These are phyloP conservation scores for Himalopsyche kuldschensis DNA, from an alignment of 2,888 invertebrate species.

Conservation along the genomic window DNA sequence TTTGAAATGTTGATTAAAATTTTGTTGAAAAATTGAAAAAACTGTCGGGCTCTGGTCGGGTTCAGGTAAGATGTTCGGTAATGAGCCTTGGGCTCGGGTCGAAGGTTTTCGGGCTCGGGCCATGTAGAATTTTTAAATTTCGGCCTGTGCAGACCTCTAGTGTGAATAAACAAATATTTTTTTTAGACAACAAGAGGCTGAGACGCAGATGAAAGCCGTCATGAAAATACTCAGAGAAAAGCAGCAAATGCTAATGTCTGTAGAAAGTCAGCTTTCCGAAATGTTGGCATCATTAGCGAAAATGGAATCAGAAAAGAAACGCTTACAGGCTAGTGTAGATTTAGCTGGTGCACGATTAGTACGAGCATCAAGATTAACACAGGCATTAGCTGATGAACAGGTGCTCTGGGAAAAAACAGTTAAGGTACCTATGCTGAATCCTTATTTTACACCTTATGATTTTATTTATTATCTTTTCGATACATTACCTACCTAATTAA, in stretches of 20 bases:
- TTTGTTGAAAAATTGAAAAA: too few species aligned
- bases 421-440: conserved; percentile 39
- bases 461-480: too few species aligned
- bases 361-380: conserved; percentile 81
- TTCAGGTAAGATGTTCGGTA: too few species aligned
- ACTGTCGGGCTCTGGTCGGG: too few species aligned
- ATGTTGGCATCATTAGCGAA: conserved; percentile 73
- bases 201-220: conserved; percentile 72
- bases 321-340: conserved; percentile 76
- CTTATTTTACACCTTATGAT: background rate
- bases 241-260: conserved; percentile 78
- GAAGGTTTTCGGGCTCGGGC: too few species aligned
- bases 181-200: conserved; percentile 74
- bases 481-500: too few species aligned
- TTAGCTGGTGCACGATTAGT: conserved; percentile 76
- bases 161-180: background rate
- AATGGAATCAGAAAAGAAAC: conserved; percentile 72
- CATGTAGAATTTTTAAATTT: too few species aligned
- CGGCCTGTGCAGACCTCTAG: too few species aligned
- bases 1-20: too few species aligned
- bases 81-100: too few species aligned
- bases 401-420: conserved; percentile 80
- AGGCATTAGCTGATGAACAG: conserved; percentile 86
- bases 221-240: conserved; percentile 77
- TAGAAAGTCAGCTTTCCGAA: conserved; percentile 76